phyloP scores from a whole-genome alignment of 1,140 invertebrate genomes.

The Drosophila nikananu region DNA sequence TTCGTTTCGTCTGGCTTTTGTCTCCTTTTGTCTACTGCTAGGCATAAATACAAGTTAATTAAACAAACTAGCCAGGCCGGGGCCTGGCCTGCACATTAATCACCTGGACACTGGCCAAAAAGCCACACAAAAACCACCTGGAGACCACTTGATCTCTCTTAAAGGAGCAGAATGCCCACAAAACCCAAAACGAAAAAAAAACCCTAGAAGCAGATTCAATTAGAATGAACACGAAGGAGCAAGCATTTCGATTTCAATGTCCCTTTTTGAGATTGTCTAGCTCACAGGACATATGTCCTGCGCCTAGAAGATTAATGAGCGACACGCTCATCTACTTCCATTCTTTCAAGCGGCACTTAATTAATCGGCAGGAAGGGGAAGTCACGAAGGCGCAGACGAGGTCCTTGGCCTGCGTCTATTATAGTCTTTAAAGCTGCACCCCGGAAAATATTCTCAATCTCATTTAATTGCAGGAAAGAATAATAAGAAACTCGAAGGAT shows the following conservation, averaged over 20 bases:
- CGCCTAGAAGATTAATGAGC: slow-evolving; percentile 70
- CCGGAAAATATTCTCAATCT: neutral
- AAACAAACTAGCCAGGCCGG: slow-evolving; percentile 55
- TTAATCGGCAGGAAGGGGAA: slow-evolving; percentile 56
- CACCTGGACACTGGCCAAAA: slow-evolving; percentile 63
- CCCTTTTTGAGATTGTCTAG: slow-evolving; percentile 30
- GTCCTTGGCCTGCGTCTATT: slow-evolving; percentile 3
- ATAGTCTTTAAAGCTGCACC: slow-evolving; percentile 1
- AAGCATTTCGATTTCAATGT: slow-evolving; percentile 46
- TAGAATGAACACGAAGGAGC: slow-evolving; percentile 56
- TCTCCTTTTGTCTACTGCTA: slow-evolving; percentile 18
- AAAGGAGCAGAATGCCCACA: slow-evolving; percentile 5
- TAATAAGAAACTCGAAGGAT: neutral
- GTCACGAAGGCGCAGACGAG: slow-evolving; percentile 5
- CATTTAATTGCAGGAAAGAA: neutral
- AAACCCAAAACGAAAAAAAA: neutral
- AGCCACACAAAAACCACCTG: slow-evolving; percentile 27
- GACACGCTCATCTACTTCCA: slow-evolving; percentile 74
- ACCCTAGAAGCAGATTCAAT: slow-evolving; percentile 53
- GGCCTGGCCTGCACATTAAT: slow-evolving; percentile 67
- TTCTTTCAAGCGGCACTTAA: slow-evolving; percentile 67
- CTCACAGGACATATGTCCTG: slow-evolving; percentile 52
- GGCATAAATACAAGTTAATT: slow-evolving; percentile 71
- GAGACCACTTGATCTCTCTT: slow-evolving; percentile 39
- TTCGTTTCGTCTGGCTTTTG: slow-evolving; percentile 15